Evolutionary conservation across 2,888 invertebrate genomes (phyloP).

Genomic region (Sminthurinus aureus): DNA sequence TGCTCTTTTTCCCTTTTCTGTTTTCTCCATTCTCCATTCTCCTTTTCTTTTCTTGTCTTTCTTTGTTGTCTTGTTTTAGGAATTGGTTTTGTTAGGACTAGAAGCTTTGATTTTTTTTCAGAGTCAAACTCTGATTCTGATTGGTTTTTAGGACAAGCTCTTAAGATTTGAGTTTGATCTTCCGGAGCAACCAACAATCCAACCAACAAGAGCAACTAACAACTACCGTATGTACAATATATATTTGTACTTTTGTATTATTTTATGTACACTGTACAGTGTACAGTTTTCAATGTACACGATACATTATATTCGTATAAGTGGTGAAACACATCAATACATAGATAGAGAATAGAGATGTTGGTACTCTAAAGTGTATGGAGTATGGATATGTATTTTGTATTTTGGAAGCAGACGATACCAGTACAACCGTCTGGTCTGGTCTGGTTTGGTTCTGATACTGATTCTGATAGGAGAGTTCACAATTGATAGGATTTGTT

Average conservation of each 20-base stretch:
- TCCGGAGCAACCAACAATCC: background rate
- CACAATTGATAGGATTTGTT: constrained; percentile 25
- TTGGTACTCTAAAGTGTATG: too few species aligned
- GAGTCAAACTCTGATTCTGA: background rate
- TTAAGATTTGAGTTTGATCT: constrained; percentile 1
- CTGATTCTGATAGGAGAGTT: background rate
- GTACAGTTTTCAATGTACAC: background rate
- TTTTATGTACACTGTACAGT: background rate
- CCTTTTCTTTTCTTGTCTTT: background rate
- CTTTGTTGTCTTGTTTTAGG: background rate
- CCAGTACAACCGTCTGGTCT: background rate
- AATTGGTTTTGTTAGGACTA: background rate
- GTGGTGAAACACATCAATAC: background rate
- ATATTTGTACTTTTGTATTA: background rate
- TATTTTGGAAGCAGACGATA: background rate
- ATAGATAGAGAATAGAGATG: background rate
- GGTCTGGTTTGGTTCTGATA: background rate
- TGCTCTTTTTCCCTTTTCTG: too few species aligned
- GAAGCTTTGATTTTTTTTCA: background rate
- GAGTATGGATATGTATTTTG: too few species aligned
- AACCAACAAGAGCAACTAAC: too few species aligned
- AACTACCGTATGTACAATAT: too few species aligned
- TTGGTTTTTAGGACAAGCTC: background rate
- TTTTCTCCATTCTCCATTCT: background rate
- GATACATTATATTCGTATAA: background rate